These are phyloP conservation scores for Lithobates sylvaticus DNA, from an alignment of 2,797 vertebrate genomes.

Conservation along the genomic window DNA sequence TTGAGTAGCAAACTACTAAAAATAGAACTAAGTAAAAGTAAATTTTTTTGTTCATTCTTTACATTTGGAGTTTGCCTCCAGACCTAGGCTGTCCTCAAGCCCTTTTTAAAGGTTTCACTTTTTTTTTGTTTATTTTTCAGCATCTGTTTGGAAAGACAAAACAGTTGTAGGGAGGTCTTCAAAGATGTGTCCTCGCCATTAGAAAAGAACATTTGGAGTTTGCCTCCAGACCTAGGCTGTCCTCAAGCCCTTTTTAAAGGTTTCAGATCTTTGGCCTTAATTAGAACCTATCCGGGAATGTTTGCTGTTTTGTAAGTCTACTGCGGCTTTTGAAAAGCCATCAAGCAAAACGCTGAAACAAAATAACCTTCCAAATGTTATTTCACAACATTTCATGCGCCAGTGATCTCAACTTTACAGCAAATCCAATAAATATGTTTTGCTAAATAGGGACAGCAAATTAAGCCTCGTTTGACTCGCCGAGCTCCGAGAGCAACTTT, in stretches of 20 bases:
- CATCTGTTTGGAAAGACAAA: not conserved
- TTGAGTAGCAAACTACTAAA: too few species aligned
- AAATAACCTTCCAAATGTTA: constrained; percentile 57
- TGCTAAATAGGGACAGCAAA: constrained; percentile 37
- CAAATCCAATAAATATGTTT: constrained; percentile 56
- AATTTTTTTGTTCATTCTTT: too few species aligned
- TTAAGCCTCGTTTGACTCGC: constrained; percentile 31
- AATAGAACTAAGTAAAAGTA: too few species aligned
- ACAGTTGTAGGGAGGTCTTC: not conserved
- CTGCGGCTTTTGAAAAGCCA: constrained; percentile 49
- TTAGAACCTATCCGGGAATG: constrained; percentile 17
- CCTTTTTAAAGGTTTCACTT: too few species aligned
- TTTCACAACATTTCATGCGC: constrained; percentile 43
- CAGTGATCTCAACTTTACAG: constrained; percentile 35
- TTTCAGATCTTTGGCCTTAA: constrained; percentile 16
- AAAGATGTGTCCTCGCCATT: not conserved
- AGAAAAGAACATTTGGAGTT: not conserved
- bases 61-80: too few species aligned
- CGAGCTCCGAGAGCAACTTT: not conserved
- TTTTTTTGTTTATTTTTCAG: not conserved
- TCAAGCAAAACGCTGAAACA: constrained; percentile 32
- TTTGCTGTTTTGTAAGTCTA: constrained; percentile 27
- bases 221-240: not conserved
- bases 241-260: not conserved
- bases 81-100: too few species aligned